phyloP scores from a whole-genome alignment of 2,797 vertebrate genomes.

The Sebastes hopkinsi region DNA sequence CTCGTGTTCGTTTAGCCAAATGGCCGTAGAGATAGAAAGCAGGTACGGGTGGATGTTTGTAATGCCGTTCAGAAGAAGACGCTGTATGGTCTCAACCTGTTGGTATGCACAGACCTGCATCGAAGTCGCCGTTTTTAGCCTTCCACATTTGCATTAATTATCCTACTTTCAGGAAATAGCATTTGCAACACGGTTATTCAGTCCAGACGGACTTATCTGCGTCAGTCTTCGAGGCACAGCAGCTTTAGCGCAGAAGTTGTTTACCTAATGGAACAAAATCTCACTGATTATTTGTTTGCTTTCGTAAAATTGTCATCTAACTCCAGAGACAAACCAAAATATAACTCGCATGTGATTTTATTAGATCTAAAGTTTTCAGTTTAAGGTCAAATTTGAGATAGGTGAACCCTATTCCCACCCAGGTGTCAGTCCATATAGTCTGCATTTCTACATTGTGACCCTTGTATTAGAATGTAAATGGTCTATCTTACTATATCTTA shows the following conservation, averaged over 20 bases:
- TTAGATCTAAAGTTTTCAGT: not conserved
- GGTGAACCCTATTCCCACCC: not conserved
- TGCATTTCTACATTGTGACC: not conserved
- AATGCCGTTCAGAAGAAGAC: slow-evolving; percentile 28
- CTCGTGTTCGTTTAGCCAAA: slow-evolving; percentile 61
- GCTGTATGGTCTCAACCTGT: slow-evolving; percentile 45
- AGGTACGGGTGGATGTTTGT: slow-evolving; percentile 56
- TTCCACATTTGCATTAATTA: slow-evolving; percentile 63
- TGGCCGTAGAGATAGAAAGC: slow-evolving; percentile 56
- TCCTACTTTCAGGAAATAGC: slow-evolving; percentile 24
- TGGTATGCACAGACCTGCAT: slow-evolving; percentile 46
- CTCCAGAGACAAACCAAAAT: not conserved
- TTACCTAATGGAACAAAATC: not conserved
- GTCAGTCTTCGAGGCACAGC: not conserved
- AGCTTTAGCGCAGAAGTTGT: not conserved
- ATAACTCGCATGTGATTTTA: not conserved
- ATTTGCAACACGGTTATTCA: slow-evolving; percentile 18
- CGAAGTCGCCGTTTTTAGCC: slow-evolving; percentile 42
- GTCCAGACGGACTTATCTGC: slow-evolving; percentile 28
- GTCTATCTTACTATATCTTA: not conserved
- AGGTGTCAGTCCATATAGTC: not conserved
- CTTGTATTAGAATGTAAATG: not conserved
- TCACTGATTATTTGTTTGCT: not conserved
- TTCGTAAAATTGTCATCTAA: not conserved
- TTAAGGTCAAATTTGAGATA: not conserved